These are phyloP conservation scores for Platalea minor DNA, from an alignment of 2,797 vertebrate genomes.

Conservation along the genomic window DNA sequence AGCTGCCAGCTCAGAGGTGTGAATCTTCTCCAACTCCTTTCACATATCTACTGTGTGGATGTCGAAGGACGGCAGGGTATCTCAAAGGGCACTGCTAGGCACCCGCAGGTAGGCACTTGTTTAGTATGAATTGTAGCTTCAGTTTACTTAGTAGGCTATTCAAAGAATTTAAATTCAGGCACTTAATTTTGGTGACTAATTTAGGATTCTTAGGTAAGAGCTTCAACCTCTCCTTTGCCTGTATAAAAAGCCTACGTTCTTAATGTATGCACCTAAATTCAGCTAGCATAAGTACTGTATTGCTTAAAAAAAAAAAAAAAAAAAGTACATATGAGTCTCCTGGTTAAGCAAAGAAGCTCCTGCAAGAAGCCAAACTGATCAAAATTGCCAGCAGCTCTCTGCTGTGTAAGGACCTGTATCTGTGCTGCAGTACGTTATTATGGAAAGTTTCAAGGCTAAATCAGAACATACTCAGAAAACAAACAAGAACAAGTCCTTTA, in stretches of 20 bases:
- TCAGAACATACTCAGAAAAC: conserved; percentile 21
- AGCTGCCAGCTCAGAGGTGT: neutral
- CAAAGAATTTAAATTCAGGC: neutral
- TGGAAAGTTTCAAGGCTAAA: neutral
- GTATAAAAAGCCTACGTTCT: neutral
- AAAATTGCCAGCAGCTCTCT: neutral
- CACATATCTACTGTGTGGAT: neutral
- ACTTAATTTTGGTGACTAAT: neutral
- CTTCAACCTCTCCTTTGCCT: neutral
- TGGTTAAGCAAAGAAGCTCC: neutral
- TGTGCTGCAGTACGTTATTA: neutral
- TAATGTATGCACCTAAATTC: neutral
- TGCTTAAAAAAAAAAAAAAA: neutral
- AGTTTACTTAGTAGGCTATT: neutral
- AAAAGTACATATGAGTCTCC: neutral
- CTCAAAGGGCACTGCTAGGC: neutral
- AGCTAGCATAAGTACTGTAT: neutral
- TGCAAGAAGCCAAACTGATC: neutral
- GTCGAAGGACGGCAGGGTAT: accelerated
- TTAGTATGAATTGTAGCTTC: neutral
- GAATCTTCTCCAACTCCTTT: neutral
- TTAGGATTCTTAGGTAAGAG: neutral
- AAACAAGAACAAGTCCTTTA: neutral
- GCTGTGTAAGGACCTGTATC: neutral
- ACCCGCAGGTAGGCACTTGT: neutral